Conservation (phyloP, 2,888 invertebrate species). For the Mechanitis messenoides region DNA sequence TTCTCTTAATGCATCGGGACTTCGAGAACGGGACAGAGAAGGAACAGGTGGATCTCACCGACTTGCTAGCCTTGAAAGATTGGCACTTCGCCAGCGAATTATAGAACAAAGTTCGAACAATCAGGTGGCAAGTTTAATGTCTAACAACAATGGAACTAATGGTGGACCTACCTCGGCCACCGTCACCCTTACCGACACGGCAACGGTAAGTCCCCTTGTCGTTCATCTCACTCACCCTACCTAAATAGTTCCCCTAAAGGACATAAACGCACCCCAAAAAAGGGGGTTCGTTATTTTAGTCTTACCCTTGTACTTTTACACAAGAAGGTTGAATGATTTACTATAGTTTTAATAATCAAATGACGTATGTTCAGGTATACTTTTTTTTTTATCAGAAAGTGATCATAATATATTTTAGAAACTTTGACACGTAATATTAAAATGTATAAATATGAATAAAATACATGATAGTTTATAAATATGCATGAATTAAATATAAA, state of each 20-base stretch:
- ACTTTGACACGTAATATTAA: not conserved
- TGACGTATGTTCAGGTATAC: not conserved
- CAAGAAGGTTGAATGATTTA: conserved; percentile 6
- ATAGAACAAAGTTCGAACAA: conserved; percentile 80
- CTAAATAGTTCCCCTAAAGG: conserved; percentile 60
- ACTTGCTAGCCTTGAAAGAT: conserved; percentile 87
- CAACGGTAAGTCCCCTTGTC: conserved; percentile 75
- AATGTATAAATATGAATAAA: not conserved
- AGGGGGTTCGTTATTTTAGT: conserved; percentile 61
- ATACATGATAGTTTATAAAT: not conserved
- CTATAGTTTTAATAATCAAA: conserved; percentile 19
- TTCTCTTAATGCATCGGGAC: conserved; percentile 72
- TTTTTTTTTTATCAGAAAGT: not conserved
- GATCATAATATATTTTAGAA: not conserved
- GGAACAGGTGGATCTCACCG: conserved; percentile 85
- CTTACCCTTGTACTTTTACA: conserved; percentile 23
- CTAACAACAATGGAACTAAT: conserved; percentile 53
- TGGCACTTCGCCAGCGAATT: conserved; percentile 88
- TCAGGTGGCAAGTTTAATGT: conserved; percentile 53
- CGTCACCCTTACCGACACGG: conserved; percentile 72
- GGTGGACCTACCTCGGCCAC: conserved; percentile 67
- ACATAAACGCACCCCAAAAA: conserved; percentile 63
- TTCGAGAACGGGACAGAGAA: conserved; percentile 80
- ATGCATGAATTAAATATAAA: not conserved
- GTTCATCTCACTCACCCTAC: conserved; percentile 66